These are phyloP conservation scores for Smittia aterrima DNA, from an alignment of 2,888 invertebrate species.

Conservation along the genomic window DNA sequence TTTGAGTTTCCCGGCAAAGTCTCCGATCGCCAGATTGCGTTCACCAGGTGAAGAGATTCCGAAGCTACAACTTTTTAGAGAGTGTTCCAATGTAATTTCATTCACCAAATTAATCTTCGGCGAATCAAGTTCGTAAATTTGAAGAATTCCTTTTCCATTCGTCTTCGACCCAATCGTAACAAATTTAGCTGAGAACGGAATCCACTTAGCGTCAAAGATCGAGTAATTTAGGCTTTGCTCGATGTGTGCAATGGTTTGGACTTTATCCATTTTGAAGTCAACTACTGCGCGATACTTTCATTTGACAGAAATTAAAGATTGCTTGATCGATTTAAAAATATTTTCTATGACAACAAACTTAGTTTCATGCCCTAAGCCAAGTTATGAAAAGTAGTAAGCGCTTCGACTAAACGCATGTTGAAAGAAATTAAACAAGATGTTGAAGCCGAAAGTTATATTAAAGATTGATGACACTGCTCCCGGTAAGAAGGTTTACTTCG, in stretches of 20 bases:
- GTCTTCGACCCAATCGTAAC: slow-evolving; percentile 83
- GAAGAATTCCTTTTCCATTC: slow-evolving; percentile 79
- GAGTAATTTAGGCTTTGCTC: slow-evolving; percentile 81
- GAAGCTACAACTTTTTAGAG: slow-evolving; percentile 92
- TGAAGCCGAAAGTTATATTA: slow-evolving; percentile 12
- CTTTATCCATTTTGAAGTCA: slow-evolving; percentile 64
- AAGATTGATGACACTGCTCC: not conserved
- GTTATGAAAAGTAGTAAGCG: too few relatives aligned
- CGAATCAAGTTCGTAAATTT: slow-evolving; percentile 74
- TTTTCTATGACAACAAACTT: slow-evolving; percentile 10
- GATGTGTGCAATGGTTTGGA: slow-evolving; percentile 85
- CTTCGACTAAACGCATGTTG: not conserved
- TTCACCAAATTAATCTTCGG: slow-evolving; percentile 70
- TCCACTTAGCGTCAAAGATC: slow-evolving; percentile 91
- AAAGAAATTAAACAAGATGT: not conserved
- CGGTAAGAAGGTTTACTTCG: slow-evolving; percentile 43
- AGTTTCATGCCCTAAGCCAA: too few relatives aligned
- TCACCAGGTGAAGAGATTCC: slow-evolving; percentile 80
- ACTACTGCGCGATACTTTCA: not conserved
- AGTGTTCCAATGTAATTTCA: slow-evolving; percentile 74
- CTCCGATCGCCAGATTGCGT: slow-evolving; percentile 83
- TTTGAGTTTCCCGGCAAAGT: slow-evolving; percentile 80
- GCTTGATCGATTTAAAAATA: slow-evolving; percentile 13
- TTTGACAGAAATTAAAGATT: not conserved
- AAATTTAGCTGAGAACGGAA: slow-evolving; percentile 92